Evolutionary conservation across 2,113 vertebrate species (phyloP), one percentile per base, ranked within the genome.

Genomic region (Orthonyx spaldingii): DNA sequence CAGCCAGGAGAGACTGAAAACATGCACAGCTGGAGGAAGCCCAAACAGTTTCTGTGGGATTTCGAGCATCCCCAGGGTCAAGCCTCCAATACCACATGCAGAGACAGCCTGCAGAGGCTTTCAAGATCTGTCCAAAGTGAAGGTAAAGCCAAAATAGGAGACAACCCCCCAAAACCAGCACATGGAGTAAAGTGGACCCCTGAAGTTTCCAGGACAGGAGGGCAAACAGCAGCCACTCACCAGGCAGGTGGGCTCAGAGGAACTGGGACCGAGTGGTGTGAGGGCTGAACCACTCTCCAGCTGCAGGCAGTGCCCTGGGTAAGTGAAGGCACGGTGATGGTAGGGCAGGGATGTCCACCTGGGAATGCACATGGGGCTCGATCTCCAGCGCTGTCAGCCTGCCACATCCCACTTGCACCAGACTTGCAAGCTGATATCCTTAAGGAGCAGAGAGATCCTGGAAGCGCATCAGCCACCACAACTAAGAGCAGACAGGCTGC

Each of bases 231-330:
- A 56, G 70, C 68, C 3, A 2, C 33, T 49, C 44, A 16, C 16
- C 3, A 2, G 39, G 52, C 35, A 44, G 53, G n/a, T 16, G 24
- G 47, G 56, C 72, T 83, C 53, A 39, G 55, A 69, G 69, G 69
- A 84, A 15, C 44, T 3, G 3, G 14, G 46, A 11, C 4, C 1
- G 1, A 55, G 37, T 0, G 2, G 64, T 17, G 53, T 1, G 0
- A 41, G 63, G 49, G 55, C 66, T 57, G 71, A 46, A n/a, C 9
- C 44, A 6, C 9, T 2, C 52, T 47, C 14, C 3, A 5, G 28
- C 44, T 60, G 33, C 2, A 42, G 57, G 44, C 44, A 52, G n/a
- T 9, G 77, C 53, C 69, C 60, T 39, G 56, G n/a, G 6, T 21
- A n/a, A 52, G 63, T 2, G 2, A 0, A 20, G 47, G 42, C 61